phyloP scores from a whole-genome alignment of 2,888 invertebrate genomes.

The Lydus trimaculatus region DNA sequence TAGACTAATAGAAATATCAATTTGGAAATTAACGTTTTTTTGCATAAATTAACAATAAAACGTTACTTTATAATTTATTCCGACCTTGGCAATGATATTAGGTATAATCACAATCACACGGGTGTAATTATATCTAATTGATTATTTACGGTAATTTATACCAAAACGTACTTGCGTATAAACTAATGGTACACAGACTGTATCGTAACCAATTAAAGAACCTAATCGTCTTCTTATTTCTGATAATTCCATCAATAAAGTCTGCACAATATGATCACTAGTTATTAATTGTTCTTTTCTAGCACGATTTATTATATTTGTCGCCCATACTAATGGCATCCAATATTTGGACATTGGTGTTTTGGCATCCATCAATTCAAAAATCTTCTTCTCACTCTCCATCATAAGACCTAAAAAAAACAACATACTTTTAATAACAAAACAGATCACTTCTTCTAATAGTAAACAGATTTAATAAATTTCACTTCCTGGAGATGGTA shows the following conservation, averaged over 20 bases:
- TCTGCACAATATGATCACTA: conserved; percentile 93
- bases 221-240: conserved; percentile 86
- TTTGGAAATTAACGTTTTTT: background rate
- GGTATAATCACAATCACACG: background rate
- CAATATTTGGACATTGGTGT: conserved; percentile 92
- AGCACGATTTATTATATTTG: conserved; percentile 88
- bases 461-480: conserved; percentile 9
- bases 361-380: conserved; percentile 88
- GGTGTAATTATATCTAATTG: background rate
- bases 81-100: conserved; percentile 3
- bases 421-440: too few relatives aligned
- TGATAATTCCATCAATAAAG: conserved; percentile 86
- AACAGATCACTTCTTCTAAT: too few relatives aligned
- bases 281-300: conserved; percentile 83
- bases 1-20: background rate
- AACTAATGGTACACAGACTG: conserved; percentile 90
- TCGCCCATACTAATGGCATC: conserved; percentile 95
- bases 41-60: background rate
- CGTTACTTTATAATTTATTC: background rate
- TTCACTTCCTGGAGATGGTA: conserved; percentile 27
- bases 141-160: background rate
- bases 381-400: conserved; percentile 90
- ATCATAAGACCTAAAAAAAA: conserved; percentile 77
- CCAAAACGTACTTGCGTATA: conserved; percentile 82
- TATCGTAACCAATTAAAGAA: conserved; percentile 88